phyloP scores from a whole-genome alignment of 2,888 invertebrate species.

The Coelopa pilipes region DNA sequence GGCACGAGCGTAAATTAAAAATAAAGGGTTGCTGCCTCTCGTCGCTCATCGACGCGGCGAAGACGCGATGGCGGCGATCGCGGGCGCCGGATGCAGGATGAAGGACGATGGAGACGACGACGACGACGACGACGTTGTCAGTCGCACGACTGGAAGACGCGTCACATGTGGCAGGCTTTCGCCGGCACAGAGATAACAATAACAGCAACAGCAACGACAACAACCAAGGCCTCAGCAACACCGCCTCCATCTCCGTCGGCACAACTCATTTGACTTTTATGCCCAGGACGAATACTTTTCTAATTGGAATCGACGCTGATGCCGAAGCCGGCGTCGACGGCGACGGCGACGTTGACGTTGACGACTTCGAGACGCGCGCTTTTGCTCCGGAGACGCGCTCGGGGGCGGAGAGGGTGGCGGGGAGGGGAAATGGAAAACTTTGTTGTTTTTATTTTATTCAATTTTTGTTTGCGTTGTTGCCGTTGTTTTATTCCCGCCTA shows the following conservation, averaged over 20 bases:
- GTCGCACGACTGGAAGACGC: conserved; percentile 21
- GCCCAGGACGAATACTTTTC: conserved; percentile 26
- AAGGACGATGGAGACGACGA: conserved; percentile 8
- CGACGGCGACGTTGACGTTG: conserved; percentile 6
- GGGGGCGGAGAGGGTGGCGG: not conserved
- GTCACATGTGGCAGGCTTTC: conserved; percentile 12
- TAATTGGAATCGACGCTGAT: conserved; percentile 36
- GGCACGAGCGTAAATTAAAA: conserved; percentile 48
- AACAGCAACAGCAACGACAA: not conserved
- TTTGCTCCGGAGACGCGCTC: not conserved
- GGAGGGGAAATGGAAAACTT: conserved; percentile 30
- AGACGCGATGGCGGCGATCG: no score
- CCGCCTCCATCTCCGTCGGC: no score
- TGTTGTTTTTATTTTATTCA: not conserved
- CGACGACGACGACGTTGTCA: conserved; percentile 15
- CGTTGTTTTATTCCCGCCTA: conserved; percentile 19
- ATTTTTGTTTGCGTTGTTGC: not conserved
- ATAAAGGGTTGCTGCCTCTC: conserved; percentile 42
- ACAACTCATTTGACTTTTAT: conserved; percentile 1
- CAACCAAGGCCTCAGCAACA: conserved; percentile 4
- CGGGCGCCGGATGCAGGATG: no score
- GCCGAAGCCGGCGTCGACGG: not conserved
- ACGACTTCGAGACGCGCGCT: conserved; percentile 6
- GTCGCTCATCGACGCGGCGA: conserved; percentile 14
- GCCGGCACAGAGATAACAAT: not conserved